A percentile compares a stretch with the other conserved stretches of the same genome.
phyloP scores from a whole-genome alignment of 1,140 invertebrate species.

The Drosophila littoralis region DNA sequence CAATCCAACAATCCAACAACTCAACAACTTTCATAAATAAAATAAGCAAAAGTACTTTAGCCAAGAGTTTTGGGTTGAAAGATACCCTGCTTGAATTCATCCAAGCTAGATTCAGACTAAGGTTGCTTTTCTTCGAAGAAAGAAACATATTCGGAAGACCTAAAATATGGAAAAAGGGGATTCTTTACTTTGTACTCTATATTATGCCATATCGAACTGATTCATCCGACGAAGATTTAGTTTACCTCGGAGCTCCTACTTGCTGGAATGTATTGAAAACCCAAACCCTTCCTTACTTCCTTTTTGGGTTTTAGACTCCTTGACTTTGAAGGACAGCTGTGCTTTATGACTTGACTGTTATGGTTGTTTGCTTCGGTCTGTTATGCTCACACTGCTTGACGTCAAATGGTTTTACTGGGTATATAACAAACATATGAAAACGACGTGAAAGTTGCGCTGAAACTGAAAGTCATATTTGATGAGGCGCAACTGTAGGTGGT shows the following conservation, averaged over 20 bases:
- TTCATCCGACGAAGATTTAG: too few relatives aligned
- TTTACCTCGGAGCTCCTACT: too few relatives aligned
- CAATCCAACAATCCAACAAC: conserved; percentile 19
- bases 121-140: too few relatives aligned
- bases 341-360: not conserved
- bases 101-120: too few relatives aligned
- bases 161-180: too few relatives aligned
- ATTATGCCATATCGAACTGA: too few relatives aligned
- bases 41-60: not conserved
- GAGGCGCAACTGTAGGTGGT: conserved; percentile 18
- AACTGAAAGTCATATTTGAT: conserved; percentile 82
- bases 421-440: conserved; percentile 61
- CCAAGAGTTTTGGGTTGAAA: not conserved
- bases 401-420: conserved; percentile 9
- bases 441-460: conserved; percentile 61
- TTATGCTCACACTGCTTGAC: conserved; percentile 8
- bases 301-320: not conserved
- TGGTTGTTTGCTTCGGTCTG: not conserved
- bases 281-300: too few relatives aligned
- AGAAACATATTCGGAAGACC: too few relatives aligned
- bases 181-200: too few relatives aligned
- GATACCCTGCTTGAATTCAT: conserved; percentile 1
- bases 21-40: conserved; percentile 42
- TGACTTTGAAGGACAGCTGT: not conserved
- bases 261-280: too few relatives aligned